Evolutionary conservation across 2,797 vertebrate species (phyloP), one percentile per base, ranked within the genome.

Genomic region (Falco rusticolus): DNA sequence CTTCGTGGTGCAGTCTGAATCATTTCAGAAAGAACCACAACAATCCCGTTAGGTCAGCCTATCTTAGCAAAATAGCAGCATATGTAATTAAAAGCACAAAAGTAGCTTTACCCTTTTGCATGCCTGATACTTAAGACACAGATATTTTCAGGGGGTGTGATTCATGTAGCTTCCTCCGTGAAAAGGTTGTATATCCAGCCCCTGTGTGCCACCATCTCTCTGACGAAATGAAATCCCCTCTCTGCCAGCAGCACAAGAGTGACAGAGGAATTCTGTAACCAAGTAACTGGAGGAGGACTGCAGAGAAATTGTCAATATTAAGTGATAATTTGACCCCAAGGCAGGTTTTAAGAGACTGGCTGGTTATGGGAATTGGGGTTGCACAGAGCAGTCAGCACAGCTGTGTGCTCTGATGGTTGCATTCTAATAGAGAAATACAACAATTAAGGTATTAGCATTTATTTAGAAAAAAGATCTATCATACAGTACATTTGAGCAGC

Each of bases 251-350:
- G 81, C 70, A 45, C 0, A 4, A 84, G 48, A 92, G 43, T 2
- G 0, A 70, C 72, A 60, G 31, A 70, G 37, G 50, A 50, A 82
- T 92, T 91, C 63, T 84, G 82, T 91, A 92, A 95, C 74, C 78
- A 89, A 91, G 87, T 63, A 87, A 91, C 82, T 56, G 78, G 41
- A 90, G 51, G 41, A 95, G 6, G 43, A 72, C 64, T 92, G 74
- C 77, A 84, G 64, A 93, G 59, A 61, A 94, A 82, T 41, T 56
- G 24, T 60, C 20, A 2, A 33, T 72, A 77, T 29, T 29, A 85
- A 79, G 72, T 29, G 34, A 72, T 45, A 57, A 76, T 87, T 76
- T 93, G 56, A 81, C 34, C 33, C 28, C 41, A 57, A 87, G 53
- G 71, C 28, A n/a, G 19, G 9, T 87, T 92, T 92, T 53, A 57